Base-by-base conservation (phyloP, 2,888 invertebrate genomes). In the Choreutis nemorana region DNA sequence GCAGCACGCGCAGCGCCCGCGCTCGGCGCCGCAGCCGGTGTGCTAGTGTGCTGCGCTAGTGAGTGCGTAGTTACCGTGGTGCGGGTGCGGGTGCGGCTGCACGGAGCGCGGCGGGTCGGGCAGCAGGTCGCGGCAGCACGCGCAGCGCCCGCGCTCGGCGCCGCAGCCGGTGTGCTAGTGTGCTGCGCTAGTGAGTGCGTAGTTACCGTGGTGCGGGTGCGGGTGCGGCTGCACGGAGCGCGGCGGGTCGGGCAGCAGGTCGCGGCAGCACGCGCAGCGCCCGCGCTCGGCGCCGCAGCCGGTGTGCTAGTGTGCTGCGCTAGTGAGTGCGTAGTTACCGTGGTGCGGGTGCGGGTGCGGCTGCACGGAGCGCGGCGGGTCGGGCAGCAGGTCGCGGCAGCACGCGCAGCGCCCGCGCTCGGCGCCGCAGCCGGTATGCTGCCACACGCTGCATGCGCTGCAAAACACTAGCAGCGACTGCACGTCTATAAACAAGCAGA, bases 101-200 rank as follows among this genome's bases (percentile, higher is more conserved):
- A 57, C 56, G 35, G 56, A 53, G 34, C 59, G 51, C 16, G 44
- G 40, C 35, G 45, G 53, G 44, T 48, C 57, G 45, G 64, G 68
- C 39, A 37, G 39, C 39, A 50, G 50, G 50, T 57, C 65, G 41
- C 47, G 50, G 40, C 35, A 48, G 42, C 22, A 36, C 32, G 18
- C 44, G 45, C 32, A 39, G 40, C 3, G 53, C 56, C 27, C 33
- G 78, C 73, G 58, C 43, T 35, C 45, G 28, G 42, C 41, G 12
- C 65, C 62, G 55, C 73, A 75, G 20, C 67, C 70, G 42, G 78
- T 78, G 45, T 64, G 68, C 63, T 66, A 68, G n/a, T n/a, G 1
- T 23, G 23, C 12, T 22, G 27, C 13, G 13, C 11, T 21, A 13
- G 14, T 10, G 16, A 7, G 20, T n/a, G n/a, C n/a, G 30, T 9